Evolutionary conservation across 2,113 vertebrate genomes (phyloP).

Genomic region (Ondatra zibethicus): DNA sequence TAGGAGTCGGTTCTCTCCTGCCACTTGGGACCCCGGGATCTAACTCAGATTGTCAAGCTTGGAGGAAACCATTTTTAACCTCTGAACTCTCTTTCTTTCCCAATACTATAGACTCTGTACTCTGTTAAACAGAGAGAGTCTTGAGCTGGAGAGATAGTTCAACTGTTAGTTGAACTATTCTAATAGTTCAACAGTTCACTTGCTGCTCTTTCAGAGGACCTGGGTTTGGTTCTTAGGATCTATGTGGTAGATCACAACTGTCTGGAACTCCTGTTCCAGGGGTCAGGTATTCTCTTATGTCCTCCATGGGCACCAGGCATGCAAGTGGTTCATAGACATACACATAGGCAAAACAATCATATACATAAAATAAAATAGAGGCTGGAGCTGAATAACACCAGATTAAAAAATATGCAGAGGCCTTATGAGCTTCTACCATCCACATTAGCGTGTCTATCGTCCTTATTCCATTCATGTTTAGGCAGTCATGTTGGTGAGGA

Average conservation of each 20-base stretch:
- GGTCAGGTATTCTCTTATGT: background rate
- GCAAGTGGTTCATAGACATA: background rate
- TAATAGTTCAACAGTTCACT: background rate
- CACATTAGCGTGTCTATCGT: background rate
- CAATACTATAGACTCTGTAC: background rate
- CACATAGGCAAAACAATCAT: background rate
- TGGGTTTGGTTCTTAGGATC: background rate
- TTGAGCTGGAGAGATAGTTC: background rate
- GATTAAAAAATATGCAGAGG: background rate
- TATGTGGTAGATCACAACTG: background rate
- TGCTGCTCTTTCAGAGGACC: background rate
- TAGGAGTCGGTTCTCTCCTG: background rate
- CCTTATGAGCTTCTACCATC: background rate
- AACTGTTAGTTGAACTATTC: background rate
- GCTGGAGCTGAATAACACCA: background rate
- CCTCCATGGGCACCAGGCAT: background rate
- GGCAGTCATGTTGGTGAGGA: background rate
- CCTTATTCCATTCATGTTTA: background rate
- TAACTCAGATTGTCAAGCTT: background rate
- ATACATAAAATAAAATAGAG: background rate
- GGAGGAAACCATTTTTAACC: background rate
- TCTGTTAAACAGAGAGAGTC: slow-evolving; percentile 2
- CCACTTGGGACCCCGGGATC: background rate
- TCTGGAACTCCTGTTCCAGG: background rate
- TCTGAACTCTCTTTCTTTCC: background rate